These are phyloP conservation scores for Conus canariensis DNA, from an alignment of 2,888 invertebrate species.

Conservation along the genomic window DNA sequence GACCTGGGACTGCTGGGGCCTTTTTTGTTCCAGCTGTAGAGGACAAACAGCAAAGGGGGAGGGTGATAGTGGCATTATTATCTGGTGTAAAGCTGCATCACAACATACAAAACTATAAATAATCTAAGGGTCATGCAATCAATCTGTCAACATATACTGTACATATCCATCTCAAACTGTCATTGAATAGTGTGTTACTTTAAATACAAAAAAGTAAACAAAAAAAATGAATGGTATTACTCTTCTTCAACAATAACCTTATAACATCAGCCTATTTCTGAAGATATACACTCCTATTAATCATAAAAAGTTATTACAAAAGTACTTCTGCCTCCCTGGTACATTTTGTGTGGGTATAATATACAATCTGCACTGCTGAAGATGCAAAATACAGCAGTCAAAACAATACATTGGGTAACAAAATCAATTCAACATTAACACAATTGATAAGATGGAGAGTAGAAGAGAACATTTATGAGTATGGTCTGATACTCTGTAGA, in stretches of 20 bases:
- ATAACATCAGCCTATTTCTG: too few species aligned
- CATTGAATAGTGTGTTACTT: too few species aligned
- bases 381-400: not conserved
- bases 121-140: not conserved
- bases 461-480: too few species aligned
- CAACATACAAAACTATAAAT: too few species aligned
- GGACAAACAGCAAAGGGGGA: not conserved
- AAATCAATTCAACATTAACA: not conserved
- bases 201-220: not conserved
- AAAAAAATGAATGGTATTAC: too few species aligned
- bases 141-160: not conserved
- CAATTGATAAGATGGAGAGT: too few species aligned
- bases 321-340: not conserved
- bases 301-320: too few species aligned
- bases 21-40: conserved; percentile 40
- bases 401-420: not conserved
- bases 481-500: too few species aligned
- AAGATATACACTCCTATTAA: not conserved
- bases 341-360: not conserved
- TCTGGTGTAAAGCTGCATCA: too few species aligned
- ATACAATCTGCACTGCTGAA: not conserved
- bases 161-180: too few species aligned
- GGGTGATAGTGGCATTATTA: too few species aligned
- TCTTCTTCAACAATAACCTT: too few species aligned
- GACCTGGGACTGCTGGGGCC: conserved; percentile 51